These are phyloP conservation scores for Bubalus kerabau DNA, from an alignment of 2,113 vertebrate species.

Conservation along the genomic window DNA sequence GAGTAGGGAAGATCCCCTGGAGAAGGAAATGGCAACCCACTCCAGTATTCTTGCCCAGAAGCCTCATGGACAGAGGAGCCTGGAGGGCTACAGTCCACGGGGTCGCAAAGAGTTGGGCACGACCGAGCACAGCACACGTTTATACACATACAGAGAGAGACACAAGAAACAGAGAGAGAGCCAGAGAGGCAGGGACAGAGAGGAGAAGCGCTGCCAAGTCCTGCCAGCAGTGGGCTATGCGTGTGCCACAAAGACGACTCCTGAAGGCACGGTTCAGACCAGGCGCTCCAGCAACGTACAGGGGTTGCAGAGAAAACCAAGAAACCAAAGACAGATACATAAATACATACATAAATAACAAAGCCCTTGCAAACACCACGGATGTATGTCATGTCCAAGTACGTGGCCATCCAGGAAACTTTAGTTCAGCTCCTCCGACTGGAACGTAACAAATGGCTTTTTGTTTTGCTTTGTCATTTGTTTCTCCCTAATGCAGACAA, in stretches of 20 bases:
- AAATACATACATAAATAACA: neutral
- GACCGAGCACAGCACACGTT: neutral
- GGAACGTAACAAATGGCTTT: slow-evolving; percentile 6
- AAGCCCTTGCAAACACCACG: neutral
- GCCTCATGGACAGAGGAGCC: neutral
- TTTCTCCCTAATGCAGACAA: slow-evolving; percentile 67
- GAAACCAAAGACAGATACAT: neutral
- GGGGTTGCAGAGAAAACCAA: neutral
- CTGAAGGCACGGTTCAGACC: neutral
- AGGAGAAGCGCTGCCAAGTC: neutral
- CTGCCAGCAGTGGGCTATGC: neutral
- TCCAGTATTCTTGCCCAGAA: neutral
- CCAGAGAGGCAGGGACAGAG: neutral
- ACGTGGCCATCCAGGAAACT: neutral
- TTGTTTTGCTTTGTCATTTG: slow-evolving; percentile 70
- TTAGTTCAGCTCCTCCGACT: neutral
- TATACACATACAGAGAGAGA: neutral
- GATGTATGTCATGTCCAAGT: neutral
- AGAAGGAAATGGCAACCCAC: neutral
- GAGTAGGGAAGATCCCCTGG: neutral
- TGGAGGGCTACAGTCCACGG: neutral
- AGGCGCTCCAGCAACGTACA: neutral
- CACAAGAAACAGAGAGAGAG: neutral
- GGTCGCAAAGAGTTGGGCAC: accelerated
- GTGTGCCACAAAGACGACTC: neutral